These are phyloP conservation scores for Neodontobutis hainanensis DNA, from an alignment of 2,113 vertebrate genomes.

Conservation along the genomic window DNA sequence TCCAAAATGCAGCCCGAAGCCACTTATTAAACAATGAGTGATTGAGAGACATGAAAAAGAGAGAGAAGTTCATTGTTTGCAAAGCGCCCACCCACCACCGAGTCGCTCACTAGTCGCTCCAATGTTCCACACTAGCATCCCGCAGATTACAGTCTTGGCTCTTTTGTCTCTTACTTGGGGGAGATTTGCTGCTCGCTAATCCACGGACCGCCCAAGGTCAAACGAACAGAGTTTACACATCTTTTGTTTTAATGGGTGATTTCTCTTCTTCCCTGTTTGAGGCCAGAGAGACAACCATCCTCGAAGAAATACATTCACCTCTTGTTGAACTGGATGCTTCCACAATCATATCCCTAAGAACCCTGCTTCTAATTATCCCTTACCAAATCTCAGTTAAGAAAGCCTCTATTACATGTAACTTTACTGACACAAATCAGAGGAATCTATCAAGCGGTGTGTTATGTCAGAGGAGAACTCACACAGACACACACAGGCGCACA, in stretches of 20 bases:
- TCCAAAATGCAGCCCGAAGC: constrained; percentile 6
- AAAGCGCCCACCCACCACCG: constrained; percentile 29
- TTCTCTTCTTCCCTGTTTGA: constrained; percentile 9
- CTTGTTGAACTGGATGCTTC: constrained; percentile 6
- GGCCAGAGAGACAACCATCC: constrained; percentile 6
- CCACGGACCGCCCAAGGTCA: constrained; percentile 45
- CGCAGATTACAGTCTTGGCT: constrained; percentile 45
- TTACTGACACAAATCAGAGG: not conserved
- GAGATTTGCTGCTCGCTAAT: constrained; percentile 58
- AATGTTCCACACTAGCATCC: constrained; percentile 32
- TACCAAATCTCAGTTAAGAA: not conserved
- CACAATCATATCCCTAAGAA: not conserved
- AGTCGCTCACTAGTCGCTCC: constrained; percentile 10
- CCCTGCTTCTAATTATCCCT: not conserved
- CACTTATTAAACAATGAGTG: constrained; percentile 25
- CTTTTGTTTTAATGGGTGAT: constrained; percentile 12
- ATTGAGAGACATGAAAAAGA: constrained; percentile 19
- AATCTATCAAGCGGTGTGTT: not conserved
- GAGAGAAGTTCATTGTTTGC: constrained; percentile 20
- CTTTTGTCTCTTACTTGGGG: constrained; percentile 37
- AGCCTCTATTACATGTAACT: not conserved
- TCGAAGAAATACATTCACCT: constrained; percentile 4
- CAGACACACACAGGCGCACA: not conserved
- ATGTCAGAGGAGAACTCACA: not conserved
- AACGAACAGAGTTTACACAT: constrained; percentile 14